These are phyloP conservation scores for Chinchilla lanigera DNA, from an alignment of 2,113 vertebrate genomes.

Conservation along the genomic window DNA sequence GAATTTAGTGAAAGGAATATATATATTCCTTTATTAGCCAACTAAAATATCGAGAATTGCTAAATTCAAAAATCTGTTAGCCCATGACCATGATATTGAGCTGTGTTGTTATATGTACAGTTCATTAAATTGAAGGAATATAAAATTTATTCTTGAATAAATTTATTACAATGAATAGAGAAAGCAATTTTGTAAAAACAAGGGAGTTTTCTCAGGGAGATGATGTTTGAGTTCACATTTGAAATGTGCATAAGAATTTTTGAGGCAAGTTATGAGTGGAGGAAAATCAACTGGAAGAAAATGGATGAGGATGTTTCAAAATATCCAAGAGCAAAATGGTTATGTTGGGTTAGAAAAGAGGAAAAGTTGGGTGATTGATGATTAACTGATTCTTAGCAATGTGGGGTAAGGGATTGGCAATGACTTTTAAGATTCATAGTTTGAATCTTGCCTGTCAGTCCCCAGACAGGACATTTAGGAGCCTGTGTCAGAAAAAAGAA, in stretches of 20 bases:
- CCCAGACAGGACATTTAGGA: background rate
- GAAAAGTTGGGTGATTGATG: background rate
- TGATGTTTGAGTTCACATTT: background rate
- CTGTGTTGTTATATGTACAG: background rate
- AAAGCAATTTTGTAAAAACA: slow-evolving; percentile 14
- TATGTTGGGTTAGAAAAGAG: background rate
- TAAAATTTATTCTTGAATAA: background rate
- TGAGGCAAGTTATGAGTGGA: background rate
- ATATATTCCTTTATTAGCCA: background rate
- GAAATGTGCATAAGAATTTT: background rate
- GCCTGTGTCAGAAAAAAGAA: background rate
- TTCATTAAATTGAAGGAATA: background rate
- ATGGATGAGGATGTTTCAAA: background rate
- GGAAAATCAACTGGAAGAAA: background rate
- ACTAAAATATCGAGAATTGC: background rate
- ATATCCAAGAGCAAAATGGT: background rate
- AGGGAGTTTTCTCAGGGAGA: background rate
- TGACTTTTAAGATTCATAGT: background rate
- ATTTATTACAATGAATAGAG: background rate
- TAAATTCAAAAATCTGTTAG: background rate
- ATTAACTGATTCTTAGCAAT: background rate
- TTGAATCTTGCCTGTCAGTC: background rate
- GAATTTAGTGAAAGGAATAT: background rate
- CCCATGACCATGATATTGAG: background rate
- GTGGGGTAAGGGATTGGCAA: background rate